Base-by-base conservation (phyloP, 2,888 invertebrate species). In the Lymantria dispar region DNA sequence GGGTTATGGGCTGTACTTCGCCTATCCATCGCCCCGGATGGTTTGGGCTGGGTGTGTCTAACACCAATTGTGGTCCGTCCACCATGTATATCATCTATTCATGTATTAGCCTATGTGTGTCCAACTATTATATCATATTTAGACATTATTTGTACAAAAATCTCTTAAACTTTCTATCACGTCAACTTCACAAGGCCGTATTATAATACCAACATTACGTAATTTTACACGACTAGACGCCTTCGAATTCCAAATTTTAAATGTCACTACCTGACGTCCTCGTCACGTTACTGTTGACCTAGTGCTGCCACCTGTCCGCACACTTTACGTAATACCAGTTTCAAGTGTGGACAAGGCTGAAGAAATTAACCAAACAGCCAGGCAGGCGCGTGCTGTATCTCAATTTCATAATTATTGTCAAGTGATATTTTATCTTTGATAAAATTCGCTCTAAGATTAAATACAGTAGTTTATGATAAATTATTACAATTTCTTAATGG, bases 231-330 rank as follows among this genome's bases (percentile, higher is more conserved):
- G 52, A 53, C 50, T 52, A 56, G 51, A 51, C 56, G 52, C 48
- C 52, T 56, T 43, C 43, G 13, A 38, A 64, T 60, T 68, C 65
- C 50, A 66, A 62, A 62, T 68, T 57, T 59, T 52, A 64, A 67
- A 67, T 68, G 67, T 67, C 67, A 67, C 54, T 55, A 73, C 72
- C 63, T 54, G 76, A 53, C 68, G 83, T 72, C 83, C 83, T 83
- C 75, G 80, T 70, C 72, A 70, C 68, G 61, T 55, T 71, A 64
- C 62, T 62, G 71, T 72, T 76, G 80, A 77, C 73, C 74, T 64
- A 59, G 59, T 71, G 55, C 55, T 60, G 61, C 54, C 68, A 70
- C 67, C 70, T 71, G 64, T 53, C 54, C 51, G 63, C 62, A 46
- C 30, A 45, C 56, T 72, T 77, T 71, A 70, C 70, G 70, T 74